Percentiles rank a stretch among this genome's conserved stretches.
Evolutionary conservation across 1,140 invertebrate genomes (phyloP).

Genomic region (Probaryconus sp.): DNA sequence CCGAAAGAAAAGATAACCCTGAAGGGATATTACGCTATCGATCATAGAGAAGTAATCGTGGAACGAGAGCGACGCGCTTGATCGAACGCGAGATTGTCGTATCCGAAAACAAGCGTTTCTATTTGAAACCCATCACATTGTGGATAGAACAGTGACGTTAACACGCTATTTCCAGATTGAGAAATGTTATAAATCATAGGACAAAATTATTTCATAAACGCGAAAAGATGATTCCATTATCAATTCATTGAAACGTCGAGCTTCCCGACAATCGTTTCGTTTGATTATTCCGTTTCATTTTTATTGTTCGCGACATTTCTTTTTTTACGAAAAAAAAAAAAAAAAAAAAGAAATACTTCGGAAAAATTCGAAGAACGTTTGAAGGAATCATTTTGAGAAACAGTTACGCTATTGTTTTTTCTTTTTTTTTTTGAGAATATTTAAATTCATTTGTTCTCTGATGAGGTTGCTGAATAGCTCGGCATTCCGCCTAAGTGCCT

Average conservation of each 20-base stretch:
- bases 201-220: conserved; percentile 36
- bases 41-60: conserved; percentile 57
- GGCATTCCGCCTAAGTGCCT: too few species aligned
- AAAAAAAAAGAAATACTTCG: too few species aligned
- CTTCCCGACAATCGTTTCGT: too few species aligned
- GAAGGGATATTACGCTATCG: conserved; percentile 61
- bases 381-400: too few species aligned
- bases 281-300: too few species aligned
- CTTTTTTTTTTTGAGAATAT: too few species aligned
- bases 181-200: conserved; percentile 20
- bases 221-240: conserved; percentile 6
- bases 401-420: too few species aligned
- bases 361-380: too few species aligned
- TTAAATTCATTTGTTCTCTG: too few species aligned
- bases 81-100: conserved; percentile 53
- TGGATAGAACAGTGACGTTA: conserved; percentile 25
- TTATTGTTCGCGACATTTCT: too few species aligned
- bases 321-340: too few species aligned
- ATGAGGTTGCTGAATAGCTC: too few species aligned
- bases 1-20: conserved; percentile 63
- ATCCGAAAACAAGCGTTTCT: conserved; percentile 46
- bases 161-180: conserved; percentile 35
- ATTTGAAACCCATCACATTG: conserved; percentile 41
- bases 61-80: conserved; percentile 41
- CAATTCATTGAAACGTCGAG: conserved; percentile 17